These are phyloP conservation scores for Andrena cerasifolii DNA, from an alignment of 1,140 invertebrate species.

Conservation along the genomic window DNA sequence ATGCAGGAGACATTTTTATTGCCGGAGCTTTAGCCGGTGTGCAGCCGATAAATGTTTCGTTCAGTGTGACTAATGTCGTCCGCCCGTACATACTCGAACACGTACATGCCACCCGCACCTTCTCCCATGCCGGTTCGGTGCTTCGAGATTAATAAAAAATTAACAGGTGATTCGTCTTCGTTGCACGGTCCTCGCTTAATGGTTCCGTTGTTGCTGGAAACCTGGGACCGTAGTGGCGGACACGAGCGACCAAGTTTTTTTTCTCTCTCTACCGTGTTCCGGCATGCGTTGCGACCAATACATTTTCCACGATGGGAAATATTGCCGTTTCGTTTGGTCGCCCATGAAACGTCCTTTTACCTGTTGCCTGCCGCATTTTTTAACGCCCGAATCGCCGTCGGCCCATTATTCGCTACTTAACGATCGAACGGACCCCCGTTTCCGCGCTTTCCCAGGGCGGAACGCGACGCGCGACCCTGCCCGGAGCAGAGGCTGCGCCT, in stretches of 20 bases:
- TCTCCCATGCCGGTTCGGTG: background rate
- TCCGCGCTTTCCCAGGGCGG: background rate
- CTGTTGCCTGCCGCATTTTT: constrained; percentile 9
- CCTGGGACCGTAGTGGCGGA: too few relatives aligned
- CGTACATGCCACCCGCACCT: too few relatives aligned
- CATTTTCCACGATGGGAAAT: background rate
- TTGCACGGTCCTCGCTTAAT: background rate
- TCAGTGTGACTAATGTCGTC: constrained; percentile 53
- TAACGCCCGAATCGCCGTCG: background rate
- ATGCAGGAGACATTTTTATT: constrained; percentile 62
- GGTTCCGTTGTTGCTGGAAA: constrained; percentile 5
- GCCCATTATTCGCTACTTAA: too few relatives aligned
- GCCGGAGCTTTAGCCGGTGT: constrained; percentile 43
- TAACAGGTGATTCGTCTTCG: constrained; percentile 21
- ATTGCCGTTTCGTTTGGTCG: background rate
- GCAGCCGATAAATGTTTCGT: constrained; percentile 63
- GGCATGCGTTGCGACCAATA: background rate
- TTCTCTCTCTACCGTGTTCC: too few relatives aligned
- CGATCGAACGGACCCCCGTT: background rate
- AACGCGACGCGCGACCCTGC: background rate
- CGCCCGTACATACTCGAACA: too few relatives aligned
- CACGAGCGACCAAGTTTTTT: background rate
- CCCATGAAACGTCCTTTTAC: constrained; percentile 5
- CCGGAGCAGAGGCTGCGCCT: background rate
- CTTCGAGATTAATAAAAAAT: constrained; percentile 30